Evolutionary conservation across 2,113 vertebrate genomes (phyloP).

Genomic region (Alethe diademata): DNA sequence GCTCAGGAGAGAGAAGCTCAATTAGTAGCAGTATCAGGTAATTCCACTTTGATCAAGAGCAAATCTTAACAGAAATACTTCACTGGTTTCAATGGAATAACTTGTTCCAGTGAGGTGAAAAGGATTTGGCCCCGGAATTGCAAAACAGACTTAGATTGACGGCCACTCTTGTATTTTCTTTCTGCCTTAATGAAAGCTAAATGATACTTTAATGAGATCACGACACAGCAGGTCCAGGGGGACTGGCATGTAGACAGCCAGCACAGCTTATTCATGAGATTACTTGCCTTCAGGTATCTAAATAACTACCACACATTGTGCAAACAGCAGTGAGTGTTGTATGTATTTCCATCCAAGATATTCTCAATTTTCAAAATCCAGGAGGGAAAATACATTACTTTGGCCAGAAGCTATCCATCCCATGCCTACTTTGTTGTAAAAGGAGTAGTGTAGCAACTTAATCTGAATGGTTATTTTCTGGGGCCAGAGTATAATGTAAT

Average conservation of each 20-base stretch:
- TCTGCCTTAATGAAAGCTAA: conserved; percentile 45
- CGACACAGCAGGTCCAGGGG: not conserved
- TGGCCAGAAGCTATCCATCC: not conserved
- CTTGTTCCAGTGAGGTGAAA: not conserved
- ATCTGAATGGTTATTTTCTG: not conserved
- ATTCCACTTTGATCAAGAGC: not conserved
- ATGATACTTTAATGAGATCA: conserved; percentile 52
- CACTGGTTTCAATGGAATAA: not conserved
- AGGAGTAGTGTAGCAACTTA: not conserved
- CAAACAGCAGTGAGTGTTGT: not conserved
- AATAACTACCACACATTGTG: not conserved
- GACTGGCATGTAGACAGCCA: not conserved
- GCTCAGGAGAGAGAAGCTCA: not conserved
- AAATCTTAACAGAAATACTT: not conserved
- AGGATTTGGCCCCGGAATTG: not conserved
- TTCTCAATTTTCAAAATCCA: not conserved
- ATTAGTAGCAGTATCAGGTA: not conserved
- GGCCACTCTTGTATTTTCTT: conserved; percentile 8
- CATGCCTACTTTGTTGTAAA: not conserved
- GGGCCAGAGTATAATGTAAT: not conserved
- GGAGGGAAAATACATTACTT: not conserved
- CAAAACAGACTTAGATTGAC: conserved; percentile 39
- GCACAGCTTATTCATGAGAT: not conserved
- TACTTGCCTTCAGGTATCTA: conserved; percentile 6
- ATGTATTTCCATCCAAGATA: not conserved